Conservation (phyloP, 2,797 vertebrate genomes). For the Jordanella pulchra region DNA sequence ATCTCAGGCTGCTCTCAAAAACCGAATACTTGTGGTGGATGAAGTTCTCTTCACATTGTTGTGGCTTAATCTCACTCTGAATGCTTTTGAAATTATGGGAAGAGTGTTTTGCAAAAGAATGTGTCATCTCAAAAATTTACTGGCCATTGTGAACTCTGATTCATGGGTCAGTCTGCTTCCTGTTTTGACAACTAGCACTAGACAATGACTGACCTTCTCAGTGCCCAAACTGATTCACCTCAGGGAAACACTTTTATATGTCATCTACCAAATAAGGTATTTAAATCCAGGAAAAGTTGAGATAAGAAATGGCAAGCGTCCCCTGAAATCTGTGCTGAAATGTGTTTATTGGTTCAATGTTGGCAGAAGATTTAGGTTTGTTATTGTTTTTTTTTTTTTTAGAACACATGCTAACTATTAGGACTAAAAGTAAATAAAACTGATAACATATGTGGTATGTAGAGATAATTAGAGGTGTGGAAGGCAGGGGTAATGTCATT, state of each 20-base stretch:
- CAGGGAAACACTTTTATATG: constrained; percentile 8
- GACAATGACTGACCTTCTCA: background rate
- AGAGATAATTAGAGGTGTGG: constrained; percentile 1
- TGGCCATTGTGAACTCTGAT: constrained; percentile 7
- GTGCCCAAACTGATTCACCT: constrained; percentile 11
- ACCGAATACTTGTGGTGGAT: background rate
- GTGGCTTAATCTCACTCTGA: constrained; percentile 20
- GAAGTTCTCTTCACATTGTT: background rate
- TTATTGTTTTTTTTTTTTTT: background rate
- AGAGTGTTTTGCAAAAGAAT: constrained; percentile 6
- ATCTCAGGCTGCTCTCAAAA: background rate
- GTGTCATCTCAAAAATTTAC: background rate
- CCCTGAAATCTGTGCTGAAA: too few relatives aligned
- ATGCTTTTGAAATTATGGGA: constrained; percentile 40
- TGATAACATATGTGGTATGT: constrained; percentile 4
- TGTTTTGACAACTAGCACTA: constrained; percentile 22
- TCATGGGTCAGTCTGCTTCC: constrained; percentile 19
- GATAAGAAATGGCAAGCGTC: background rate
- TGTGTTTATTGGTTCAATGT: background rate
- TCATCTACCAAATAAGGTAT: background rate
- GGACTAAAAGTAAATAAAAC: background rate
- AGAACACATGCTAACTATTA: background rate
- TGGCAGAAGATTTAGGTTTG: too few relatives aligned
- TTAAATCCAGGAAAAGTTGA: background rate
- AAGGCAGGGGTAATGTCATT: constrained; percentile 14